These are phyloP conservation scores for Aleiodes testaceus DNA, from an alignment of 2,888 invertebrate species.

Conservation along the genomic window DNA sequence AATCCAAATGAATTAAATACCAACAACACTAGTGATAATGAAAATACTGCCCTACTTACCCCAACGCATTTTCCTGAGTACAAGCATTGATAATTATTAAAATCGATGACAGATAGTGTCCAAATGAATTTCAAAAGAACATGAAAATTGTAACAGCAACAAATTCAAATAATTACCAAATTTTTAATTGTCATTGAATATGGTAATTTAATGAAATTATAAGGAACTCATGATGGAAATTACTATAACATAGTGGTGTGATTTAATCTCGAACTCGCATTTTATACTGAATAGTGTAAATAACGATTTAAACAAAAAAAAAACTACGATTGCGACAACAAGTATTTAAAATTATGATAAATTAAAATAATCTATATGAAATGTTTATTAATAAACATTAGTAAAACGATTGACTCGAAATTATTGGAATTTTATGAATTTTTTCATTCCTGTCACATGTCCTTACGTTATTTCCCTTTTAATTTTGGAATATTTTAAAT, in stretches of 20 bases:
- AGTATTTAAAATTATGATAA: constrained; percentile 69
- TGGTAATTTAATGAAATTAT: background rate
- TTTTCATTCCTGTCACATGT: background rate
- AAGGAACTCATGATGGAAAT: constrained; percentile 11
- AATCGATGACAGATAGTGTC: constrained; percentile 70
- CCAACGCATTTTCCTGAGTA: constrained; percentile 71
- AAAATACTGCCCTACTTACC: constrained; percentile 71
- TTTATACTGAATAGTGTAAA: constrained; percentile 73
- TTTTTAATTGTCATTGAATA: background rate
- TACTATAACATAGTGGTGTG: constrained; percentile 64
- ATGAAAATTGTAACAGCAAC: constrained; percentile 20
- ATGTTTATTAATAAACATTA: constrained; percentile 72
- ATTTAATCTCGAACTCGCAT: constrained; percentile 71
- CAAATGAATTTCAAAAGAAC: constrained; percentile 40
- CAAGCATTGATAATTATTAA: constrained; percentile 71
- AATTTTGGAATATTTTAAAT: too few relatives aligned
- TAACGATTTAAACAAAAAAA: constrained; percentile 61
- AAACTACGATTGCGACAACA: constrained; percentile 64
- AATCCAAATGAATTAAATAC: constrained; percentile 67
- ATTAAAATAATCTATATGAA: constrained; percentile 69
- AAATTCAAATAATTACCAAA: background rate
- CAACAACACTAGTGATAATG: constrained; percentile 71
- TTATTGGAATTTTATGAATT: background rate
- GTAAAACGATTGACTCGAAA: constrained; percentile 59
- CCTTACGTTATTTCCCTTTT: background rate